Conservation (phyloP, 2,113 vertebrate species). For the Gallinago media region DNA sequence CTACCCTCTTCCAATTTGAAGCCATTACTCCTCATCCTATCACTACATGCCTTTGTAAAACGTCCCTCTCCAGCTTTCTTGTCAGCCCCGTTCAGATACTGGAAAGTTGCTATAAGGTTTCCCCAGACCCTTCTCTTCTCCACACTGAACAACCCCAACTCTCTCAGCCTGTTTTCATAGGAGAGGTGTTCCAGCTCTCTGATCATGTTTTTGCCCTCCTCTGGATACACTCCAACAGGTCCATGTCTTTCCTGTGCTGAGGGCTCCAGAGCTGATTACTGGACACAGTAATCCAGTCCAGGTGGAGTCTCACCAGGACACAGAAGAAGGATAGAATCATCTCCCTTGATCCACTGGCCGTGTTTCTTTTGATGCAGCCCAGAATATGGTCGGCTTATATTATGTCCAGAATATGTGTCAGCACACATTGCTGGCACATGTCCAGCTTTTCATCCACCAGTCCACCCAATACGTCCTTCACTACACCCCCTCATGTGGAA, state of each 20-base stretch:
- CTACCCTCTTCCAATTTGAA: neutral
- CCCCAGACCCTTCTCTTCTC: neutral
- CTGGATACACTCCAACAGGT: neutral
- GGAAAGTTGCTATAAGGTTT: neutral
- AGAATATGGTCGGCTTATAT: neutral
- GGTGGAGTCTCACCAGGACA: neutral
- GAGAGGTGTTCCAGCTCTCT: neutral
- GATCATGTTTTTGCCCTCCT: neutral
- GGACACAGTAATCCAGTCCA: neutral
- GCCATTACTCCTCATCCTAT: neutral
- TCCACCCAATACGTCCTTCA: neutral
- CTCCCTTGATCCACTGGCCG: neutral
- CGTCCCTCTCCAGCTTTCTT: neutral
- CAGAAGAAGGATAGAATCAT: neutral
- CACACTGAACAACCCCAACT: too few species aligned
- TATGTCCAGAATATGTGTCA: too few species aligned
- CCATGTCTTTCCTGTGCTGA: neutral
- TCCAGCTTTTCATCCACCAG: neutral
- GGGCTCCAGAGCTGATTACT: neutral
- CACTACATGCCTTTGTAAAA: neutral
- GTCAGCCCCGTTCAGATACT: neutral
- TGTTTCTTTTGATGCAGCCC: neutral
- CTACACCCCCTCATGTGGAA: neutral
- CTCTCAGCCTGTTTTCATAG: neutral
- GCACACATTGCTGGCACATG: neutral